These are phyloP conservation scores for Cyprinodon variegatus DNA, from an alignment of 2,113 vertebrate species.

Conservation along the genomic window DNA sequence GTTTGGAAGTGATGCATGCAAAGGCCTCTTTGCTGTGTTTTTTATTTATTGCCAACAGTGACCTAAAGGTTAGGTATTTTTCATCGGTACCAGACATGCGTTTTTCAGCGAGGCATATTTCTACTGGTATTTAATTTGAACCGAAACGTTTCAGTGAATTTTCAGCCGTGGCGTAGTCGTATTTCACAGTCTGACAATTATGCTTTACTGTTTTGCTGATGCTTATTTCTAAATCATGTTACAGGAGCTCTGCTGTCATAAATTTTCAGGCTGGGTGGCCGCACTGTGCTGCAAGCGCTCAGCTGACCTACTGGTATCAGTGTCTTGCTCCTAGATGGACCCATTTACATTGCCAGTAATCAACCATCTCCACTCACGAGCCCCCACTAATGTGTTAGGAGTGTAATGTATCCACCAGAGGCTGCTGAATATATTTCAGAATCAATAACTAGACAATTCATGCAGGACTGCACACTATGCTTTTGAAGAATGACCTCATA, in stretches of 20 bases:
- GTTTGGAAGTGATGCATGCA: slow-evolving; percentile 67
- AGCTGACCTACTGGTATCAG: slow-evolving; percentile 12
- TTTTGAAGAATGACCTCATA: slow-evolving; percentile 68
- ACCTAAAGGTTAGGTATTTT: slow-evolving; percentile 49
- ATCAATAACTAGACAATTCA: slow-evolving; percentile 69
- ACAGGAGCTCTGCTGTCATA: not conserved
- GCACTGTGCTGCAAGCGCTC: slow-evolving; percentile 23
- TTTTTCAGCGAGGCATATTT: slow-evolving; percentile 30
- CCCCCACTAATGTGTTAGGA: slow-evolving; percentile 53
- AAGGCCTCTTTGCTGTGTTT: slow-evolving; percentile 46
- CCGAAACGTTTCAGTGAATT: slow-evolving; percentile 21
- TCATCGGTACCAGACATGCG: slow-evolving; percentile 24
- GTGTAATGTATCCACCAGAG: slow-evolving; percentile 60
- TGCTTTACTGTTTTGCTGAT: slow-evolving; percentile 12
- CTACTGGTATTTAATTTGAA: slow-evolving; percentile 34
- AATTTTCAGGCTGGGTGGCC: slow-evolving; percentile 11
- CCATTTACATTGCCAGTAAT: slow-evolving; percentile 57
- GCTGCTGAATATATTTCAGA: slow-evolving; percentile 66
- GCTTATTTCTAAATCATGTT: slow-evolving; percentile 18
- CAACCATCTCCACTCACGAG: slow-evolving; percentile 52
- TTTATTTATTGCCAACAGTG: slow-evolving; percentile 63
- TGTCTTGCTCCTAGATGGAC: slow-evolving; percentile 45
- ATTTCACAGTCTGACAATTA: slow-evolving; percentile 12
- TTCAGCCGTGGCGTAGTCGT: not conserved
- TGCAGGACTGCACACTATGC: slow-evolving; percentile 54